phyloP scores from a whole-genome alignment of 2,797 vertebrate genomes.

The Sciurus vulgaris region DNA sequence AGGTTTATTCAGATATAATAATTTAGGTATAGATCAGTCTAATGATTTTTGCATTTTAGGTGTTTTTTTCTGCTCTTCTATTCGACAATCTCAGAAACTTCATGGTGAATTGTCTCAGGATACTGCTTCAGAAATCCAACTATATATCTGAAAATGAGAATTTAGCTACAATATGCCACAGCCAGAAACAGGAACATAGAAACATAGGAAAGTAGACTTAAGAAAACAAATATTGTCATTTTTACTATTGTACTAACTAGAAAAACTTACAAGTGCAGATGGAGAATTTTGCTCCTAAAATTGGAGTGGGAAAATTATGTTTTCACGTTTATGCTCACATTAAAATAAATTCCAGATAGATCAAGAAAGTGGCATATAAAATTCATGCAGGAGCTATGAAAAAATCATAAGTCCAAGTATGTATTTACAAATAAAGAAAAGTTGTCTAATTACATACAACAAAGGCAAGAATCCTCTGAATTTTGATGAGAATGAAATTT shows the following conservation, averaged over 20 bases:
- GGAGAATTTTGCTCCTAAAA: neutral
- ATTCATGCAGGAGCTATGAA: neutral
- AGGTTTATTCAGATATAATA: neutral
- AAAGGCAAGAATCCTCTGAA: neutral
- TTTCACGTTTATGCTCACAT: neutral
- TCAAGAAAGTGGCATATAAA: neutral
- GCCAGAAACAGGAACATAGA: neutral
- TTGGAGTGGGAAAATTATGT: neutral
- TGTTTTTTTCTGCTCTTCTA: neutral
- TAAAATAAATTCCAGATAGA: conserved; percentile 40
- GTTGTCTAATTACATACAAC: neutral
- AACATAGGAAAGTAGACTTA: neutral
- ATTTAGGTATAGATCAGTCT: neutral
- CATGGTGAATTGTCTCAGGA: neutral
- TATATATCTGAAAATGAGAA: neutral
- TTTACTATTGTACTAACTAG: neutral
- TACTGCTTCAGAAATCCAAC: neutral
- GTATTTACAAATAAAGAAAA: conserved; percentile 35
- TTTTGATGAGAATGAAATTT: neutral
- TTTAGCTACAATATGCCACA: neutral
- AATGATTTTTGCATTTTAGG: neutral
- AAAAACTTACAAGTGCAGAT: neutral
- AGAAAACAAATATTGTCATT: neutral
- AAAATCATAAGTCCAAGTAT: neutral
- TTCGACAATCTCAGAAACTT: neutral